These are phyloP conservation scores for Xiphophorus hellerii DNA, from an alignment of 2,113 vertebrate genomes.

Conservation along the genomic window DNA sequence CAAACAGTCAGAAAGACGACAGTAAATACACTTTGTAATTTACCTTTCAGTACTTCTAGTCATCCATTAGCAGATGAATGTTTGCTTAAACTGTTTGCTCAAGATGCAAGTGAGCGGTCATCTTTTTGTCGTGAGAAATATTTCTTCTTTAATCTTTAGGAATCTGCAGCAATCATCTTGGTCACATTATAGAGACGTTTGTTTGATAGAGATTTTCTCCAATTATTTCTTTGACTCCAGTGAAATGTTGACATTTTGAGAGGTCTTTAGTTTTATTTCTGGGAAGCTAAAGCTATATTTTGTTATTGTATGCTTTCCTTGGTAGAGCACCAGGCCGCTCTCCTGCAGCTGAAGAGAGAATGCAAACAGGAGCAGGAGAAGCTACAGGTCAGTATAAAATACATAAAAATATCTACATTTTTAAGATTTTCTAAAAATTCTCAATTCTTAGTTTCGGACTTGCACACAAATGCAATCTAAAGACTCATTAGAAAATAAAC, in stretches of 20 bases:
- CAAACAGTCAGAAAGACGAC: not conserved
- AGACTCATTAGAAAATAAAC: not conserved
- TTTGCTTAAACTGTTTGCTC: conserved; percentile 5
- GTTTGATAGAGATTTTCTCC: too few species aligned
- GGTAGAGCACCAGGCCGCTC: conserved; percentile 93
- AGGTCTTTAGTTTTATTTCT: not conserved
- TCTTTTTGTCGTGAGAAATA: too few species aligned
- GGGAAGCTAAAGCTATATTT: not conserved
- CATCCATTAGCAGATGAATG: conserved; percentile 9
- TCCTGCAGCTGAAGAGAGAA: conserved; percentile 94
- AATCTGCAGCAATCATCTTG: conserved; percentile 41
- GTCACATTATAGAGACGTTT: not conserved
- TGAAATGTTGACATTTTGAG: not conserved
- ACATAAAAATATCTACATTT: too few species aligned
- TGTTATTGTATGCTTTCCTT: conserved; percentile 11
- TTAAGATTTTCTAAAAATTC: too few species aligned
- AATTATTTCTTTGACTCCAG: not conserved
- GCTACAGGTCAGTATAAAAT: conserved; percentile 83
- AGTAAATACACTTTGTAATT: conserved; percentile 4
- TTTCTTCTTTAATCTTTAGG: not conserved
- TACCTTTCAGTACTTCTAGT: not conserved
- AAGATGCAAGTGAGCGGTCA: not conserved
- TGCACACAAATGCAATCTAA: not conserved
- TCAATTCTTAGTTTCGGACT: not conserved
- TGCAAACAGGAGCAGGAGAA: conserved; percentile 92